phyloP scores from a whole-genome alignment of 2,797 vertebrate genomes.

The Steatocranus sp. region DNA sequence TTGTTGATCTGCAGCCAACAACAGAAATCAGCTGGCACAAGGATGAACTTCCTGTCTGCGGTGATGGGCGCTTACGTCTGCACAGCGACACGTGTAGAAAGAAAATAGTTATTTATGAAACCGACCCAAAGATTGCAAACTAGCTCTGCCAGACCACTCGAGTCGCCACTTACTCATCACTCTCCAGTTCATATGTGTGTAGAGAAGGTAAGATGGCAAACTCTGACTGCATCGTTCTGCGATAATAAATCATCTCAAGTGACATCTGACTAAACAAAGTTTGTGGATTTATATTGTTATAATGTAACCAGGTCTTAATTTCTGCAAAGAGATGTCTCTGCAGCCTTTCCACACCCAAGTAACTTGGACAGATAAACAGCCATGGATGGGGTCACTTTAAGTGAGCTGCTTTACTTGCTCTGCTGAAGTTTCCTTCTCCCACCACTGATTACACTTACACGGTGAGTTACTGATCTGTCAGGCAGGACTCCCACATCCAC shows the following conservation, averaged over 20 bases:
- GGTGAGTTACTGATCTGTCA: neutral
- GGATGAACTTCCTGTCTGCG: neutral
- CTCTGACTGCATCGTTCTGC: neutral
- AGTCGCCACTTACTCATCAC: neutral
- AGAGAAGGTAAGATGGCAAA: neutral
- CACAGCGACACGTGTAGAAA: neutral
- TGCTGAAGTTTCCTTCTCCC: neutral
- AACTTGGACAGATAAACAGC: neutral
- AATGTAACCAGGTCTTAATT: neutral
- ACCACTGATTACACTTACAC: neutral
- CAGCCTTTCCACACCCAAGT: neutral
- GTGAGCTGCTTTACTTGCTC: neutral
- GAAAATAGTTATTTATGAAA: neutral
- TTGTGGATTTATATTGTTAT: neutral
- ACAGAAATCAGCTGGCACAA: neutral
- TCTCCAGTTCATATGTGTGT: neutral
- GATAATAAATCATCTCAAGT: neutral
- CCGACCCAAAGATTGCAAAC: neutral
- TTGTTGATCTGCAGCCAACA: neutral
- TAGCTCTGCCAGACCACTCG: accelerated
- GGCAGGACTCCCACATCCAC: slow-evolving; percentile 9
- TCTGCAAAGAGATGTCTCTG: neutral
- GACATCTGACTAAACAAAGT: neutral
- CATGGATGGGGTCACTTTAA: neutral
- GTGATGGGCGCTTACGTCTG: accelerated